These are phyloP conservation scores for Eolophus roseicapilla DNA, from an alignment of 2,113 vertebrate genomes.

Conservation along the genomic window DNA sequence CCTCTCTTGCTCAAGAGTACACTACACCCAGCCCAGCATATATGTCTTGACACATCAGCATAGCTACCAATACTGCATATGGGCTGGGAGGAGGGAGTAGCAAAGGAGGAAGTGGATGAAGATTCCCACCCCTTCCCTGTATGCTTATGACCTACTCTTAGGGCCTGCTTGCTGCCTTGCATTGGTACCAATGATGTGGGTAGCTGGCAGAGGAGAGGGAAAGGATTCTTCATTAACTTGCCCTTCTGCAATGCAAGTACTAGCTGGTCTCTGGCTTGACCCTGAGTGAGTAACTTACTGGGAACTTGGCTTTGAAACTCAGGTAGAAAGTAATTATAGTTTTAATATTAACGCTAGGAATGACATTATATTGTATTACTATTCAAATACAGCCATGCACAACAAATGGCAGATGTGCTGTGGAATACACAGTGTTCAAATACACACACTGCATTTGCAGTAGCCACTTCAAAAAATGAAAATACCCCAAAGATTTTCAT, in stretches of 20 bases:
- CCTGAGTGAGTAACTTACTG: not conserved
- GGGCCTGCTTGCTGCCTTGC: not conserved
- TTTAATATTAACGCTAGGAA: rapidly evolving
- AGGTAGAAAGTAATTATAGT: not conserved
- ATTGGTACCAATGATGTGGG: rapidly evolving
- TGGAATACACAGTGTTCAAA: not conserved
- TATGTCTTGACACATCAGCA: slow-evolving; percentile 4
- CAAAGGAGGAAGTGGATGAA: not conserved
- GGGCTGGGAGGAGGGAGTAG: not conserved
- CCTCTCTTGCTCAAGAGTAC: slow-evolving; percentile 24
- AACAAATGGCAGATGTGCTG: not conserved
- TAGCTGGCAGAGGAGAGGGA: not conserved
- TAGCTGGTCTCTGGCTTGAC: not conserved
- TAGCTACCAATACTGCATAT: not conserved
- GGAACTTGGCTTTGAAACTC: not conserved
- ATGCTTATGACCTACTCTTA: not conserved
- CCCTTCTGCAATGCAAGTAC: not conserved
- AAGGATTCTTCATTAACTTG: not conserved
- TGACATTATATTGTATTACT: rapidly evolving
- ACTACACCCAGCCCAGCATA: not conserved
- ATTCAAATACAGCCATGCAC: rapidly evolving
- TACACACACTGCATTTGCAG: not conserved
- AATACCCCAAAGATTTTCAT: not conserved
- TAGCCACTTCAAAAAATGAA: not conserved
- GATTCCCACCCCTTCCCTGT: not conserved